Evolutionary conservation across 1,140 invertebrate genomes (phyloP).

Genomic region (Bombus huntii): DNA sequence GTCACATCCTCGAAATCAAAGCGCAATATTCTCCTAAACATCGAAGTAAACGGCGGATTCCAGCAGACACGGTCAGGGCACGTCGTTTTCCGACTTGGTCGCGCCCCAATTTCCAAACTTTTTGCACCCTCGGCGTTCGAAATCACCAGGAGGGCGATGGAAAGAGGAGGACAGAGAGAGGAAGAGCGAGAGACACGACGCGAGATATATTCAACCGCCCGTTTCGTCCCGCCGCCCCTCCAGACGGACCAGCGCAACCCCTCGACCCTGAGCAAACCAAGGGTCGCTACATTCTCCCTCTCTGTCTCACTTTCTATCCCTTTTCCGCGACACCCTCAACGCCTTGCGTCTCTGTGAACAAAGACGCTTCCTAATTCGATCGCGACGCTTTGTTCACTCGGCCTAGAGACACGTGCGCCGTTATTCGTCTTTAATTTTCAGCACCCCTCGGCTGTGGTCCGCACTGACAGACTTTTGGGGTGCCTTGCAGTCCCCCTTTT

Average conservation of each 20-base stretch:
- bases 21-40: background rate
- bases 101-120: conserved; percentile 59
- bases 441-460: background rate
- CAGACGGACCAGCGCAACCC: conserved; percentile 52
- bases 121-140: conserved; percentile 33
- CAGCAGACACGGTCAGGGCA: background rate
- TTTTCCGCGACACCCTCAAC: conserved; percentile 40
- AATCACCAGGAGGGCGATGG: background rate
- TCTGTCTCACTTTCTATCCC: background rate
- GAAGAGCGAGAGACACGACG: background rate
- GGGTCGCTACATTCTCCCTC: conserved; percentile 55
- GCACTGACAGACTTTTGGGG: conserved; percentile 1
- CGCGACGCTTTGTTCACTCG: conserved; percentile 73
- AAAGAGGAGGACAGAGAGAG: background rate
- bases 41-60: background rate
- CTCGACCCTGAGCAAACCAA: conserved; percentile 69
- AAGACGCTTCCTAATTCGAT: conserved; percentile 78
- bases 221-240: conserved; percentile 22
- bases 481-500: background rate
- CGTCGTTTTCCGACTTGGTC: conserved; percentile 33
- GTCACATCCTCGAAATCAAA: background rate
- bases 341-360: conserved; percentile 68
- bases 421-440: conserved; percentile 61
- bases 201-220: conserved; percentile 22
- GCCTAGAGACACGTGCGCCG: conserved; percentile 48